Conservation (phyloP, 2,888 invertebrate genomes). For the Galeruca laticollis region DNA sequence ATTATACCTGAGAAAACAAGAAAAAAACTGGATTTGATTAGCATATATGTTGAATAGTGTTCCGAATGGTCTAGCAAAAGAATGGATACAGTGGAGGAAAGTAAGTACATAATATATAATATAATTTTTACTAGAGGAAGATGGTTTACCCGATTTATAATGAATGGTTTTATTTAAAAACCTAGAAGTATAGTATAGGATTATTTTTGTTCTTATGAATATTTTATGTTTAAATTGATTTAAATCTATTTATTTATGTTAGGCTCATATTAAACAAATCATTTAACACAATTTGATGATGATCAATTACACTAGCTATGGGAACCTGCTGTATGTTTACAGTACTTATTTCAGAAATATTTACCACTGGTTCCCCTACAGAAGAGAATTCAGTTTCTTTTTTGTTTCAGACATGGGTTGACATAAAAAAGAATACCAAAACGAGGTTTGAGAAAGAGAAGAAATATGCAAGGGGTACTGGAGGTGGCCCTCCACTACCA, state of each 20-base stretch:
- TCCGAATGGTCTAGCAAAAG: slow-evolving; percentile 1
- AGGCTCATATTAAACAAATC: background rate
- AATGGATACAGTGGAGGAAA: slow-evolving; percentile 1
- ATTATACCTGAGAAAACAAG: no score
- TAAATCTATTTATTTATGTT: background rate
- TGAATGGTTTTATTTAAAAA: background rate
- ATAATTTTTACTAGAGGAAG: background rate
- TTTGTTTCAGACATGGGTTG: slow-evolving; percentile 25
- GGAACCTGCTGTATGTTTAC: slow-evolving; percentile 16
- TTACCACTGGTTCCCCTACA: slow-evolving; percentile 16
- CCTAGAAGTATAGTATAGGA: background rate
- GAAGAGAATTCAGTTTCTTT: slow-evolving; percentile 20
- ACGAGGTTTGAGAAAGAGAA: no score
- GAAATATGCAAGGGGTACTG: no score
- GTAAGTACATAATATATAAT: background rate
- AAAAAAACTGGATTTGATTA: background rate
- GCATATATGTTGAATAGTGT: background rate
- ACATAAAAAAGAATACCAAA: no score
- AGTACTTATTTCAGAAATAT: slow-evolving; percentile 19
- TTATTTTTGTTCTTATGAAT: background rate
- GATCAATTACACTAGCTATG: slow-evolving; percentile 13
- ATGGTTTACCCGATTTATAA: background rate
- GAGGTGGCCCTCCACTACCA: slow-evolving; percentile 1
- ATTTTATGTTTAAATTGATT: background rate
- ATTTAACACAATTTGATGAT: slow-evolving; percentile 1